Evolutionary conservation across 2,888 invertebrate species (phyloP).

Genomic region (Drosophila kambysellisi): DNA sequence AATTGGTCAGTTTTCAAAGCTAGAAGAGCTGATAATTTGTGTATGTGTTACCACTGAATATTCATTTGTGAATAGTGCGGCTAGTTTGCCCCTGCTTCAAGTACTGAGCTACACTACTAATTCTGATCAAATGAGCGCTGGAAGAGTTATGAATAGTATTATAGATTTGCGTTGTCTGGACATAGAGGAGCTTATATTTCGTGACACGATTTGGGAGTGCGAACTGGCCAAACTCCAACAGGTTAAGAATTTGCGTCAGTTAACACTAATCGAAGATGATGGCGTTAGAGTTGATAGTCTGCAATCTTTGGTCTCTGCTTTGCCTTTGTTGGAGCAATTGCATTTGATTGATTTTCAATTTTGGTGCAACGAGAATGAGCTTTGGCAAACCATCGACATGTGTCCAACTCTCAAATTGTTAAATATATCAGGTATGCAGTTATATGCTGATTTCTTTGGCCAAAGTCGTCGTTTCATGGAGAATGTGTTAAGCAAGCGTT

Average conservation of each 20-base stretch:
- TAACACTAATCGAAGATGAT: slow-evolving; percentile 18
- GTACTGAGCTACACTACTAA: background rate
- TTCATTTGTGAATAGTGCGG: background rate
- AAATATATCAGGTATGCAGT: slow-evolving; percentile 19
- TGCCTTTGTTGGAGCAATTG: slow-evolving; percentile 24
- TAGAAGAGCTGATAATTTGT: slow-evolving; percentile 20
- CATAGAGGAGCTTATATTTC: background rate
- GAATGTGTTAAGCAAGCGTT: slow-evolving; percentile 1
- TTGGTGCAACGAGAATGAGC: slow-evolving; percentile 19
- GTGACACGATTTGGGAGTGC: slow-evolving; percentile 14
- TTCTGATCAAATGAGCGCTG: background rate
- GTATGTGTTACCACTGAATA: background rate
- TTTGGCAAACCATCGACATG: slow-evolving; percentile 29
- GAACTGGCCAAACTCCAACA: background rate
- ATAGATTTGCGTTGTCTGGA: slow-evolving; percentile 8
- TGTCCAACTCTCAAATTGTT: slow-evolving; percentile 15
- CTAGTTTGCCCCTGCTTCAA: slow-evolving; percentile 19
- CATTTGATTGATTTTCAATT: slow-evolving; percentile 10
- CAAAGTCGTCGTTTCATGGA: slow-evolving; percentile 16
- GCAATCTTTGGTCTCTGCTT: background rate
- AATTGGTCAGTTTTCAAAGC: background rate
- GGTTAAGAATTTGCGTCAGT: background rate
- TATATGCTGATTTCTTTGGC: slow-evolving; percentile 16
- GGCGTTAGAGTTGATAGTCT: background rate
- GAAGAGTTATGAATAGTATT: background rate